Conservation (phyloP, 1,140 invertebrate species). For the Drosophila ironensis region DNA sequence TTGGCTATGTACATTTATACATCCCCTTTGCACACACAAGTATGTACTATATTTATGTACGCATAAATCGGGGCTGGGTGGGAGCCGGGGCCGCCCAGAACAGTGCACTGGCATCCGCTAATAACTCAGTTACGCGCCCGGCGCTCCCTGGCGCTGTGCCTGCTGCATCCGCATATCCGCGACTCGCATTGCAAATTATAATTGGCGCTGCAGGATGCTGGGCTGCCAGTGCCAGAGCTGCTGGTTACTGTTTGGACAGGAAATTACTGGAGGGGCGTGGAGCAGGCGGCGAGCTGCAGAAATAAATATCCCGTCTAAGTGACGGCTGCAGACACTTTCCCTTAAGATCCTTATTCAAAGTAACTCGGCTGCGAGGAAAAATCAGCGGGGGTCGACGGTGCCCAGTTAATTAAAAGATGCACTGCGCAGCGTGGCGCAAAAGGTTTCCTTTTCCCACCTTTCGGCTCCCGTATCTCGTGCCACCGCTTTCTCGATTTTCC, state of each 20-base stretch:
- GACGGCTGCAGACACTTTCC: constrained; percentile 30
- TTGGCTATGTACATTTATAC: constrained; percentile 24
- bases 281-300: constrained; percentile 15
- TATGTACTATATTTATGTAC: constrained; percentile 29
- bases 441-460: constrained; percentile 19
- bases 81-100: not conserved
- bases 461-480: not conserved
- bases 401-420: constrained; percentile 24
- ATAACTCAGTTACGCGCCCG: constrained; percentile 58
- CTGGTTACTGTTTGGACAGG: constrained; percentile 48
- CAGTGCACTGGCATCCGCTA: constrained; percentile 45
- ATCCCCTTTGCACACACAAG: constrained; percentile 28
- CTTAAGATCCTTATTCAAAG: constrained; percentile 18
- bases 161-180: constrained; percentile 23
- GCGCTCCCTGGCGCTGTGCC: constrained; percentile 47
- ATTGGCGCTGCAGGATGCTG: constrained; percentile 45
- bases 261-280: constrained; percentile 39
- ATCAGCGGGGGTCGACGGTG: not conserved
- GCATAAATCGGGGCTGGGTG: not conserved
- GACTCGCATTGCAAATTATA: constrained; percentile 53
- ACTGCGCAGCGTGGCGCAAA: not conserved
- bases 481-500: not conserved
- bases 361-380: constrained; percentile 27
- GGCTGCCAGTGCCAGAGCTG: constrained; percentile 18
- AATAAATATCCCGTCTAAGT: constrained; percentile 29